Evolutionary conservation across 2,113 vertebrate species (phyloP).

Genomic region (Semicossyphus pulcher): DNA sequence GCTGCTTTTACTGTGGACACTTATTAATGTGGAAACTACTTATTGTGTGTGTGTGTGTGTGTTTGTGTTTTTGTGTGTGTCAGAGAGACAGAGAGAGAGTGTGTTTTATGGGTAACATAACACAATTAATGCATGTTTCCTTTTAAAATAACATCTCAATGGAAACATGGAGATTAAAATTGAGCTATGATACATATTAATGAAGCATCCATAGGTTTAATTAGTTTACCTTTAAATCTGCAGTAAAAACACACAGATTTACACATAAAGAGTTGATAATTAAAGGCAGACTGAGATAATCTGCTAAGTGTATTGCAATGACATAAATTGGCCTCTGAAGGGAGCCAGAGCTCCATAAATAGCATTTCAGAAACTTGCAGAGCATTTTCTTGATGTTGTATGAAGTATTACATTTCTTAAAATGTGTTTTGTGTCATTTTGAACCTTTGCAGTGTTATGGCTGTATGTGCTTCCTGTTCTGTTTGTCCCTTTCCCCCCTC

Average conservation of each 20-base stretch:
- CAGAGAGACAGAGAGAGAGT: not conserved
- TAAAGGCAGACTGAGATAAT: not conserved
- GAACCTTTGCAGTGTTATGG: not conserved
- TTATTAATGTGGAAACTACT: not conserved
- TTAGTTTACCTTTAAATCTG: not conserved
- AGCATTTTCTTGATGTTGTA: no score
- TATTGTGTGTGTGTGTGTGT: not conserved
- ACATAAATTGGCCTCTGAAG: slow-evolving; percentile 8
- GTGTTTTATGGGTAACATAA: not conserved
- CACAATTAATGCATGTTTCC: not conserved
- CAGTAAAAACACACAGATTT: not conserved
- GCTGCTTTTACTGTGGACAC: slow-evolving; percentile 8
- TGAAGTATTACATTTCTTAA: not conserved
- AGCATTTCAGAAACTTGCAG: not conserved
- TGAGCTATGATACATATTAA: not conserved
- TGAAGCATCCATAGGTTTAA: not conserved
- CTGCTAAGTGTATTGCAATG: not conserved
- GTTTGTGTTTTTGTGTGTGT: not conserved
- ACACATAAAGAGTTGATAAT: not conserved
- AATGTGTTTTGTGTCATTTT: not conserved
- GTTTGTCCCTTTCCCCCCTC: no score
- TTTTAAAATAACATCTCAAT: not conserved
- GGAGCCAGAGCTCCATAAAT: slow-evolving; percentile 23
- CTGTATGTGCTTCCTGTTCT: no score
- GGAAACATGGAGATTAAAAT: not conserved